Evolutionary conservation across 1,140 invertebrate genomes (phyloP), one percentile per base, ranked within the genome.

Genomic region (Tribolium castaneum): DNA sequence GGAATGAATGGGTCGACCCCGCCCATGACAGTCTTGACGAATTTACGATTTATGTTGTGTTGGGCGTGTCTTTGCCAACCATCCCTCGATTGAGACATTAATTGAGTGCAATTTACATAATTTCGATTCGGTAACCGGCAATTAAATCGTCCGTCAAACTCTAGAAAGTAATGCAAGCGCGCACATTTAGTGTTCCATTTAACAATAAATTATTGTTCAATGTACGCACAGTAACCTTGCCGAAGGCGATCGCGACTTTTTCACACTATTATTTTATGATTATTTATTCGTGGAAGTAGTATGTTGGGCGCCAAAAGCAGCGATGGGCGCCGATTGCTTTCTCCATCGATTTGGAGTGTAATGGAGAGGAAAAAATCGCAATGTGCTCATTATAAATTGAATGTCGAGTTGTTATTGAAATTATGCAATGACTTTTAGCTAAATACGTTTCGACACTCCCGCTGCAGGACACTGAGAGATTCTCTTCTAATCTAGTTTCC

Each of bases 381-480:
- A 35, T 66, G 59, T 12, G 59, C 30, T 35, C 59, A 35, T 35
- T 35, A 66, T 13, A 9, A 35, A 66, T 59, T 59, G 54, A 19
- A 59, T 22, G 54, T 59, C 54, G 54, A 25, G 6, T 59, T 59
- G 54, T 59, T 59, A 59, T 59, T 59, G 54, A 59, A 59, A 59
- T 66, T 34, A 66, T 35, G 59, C 59, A 66, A 66, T 35, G 59
- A 66, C 59, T 35, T 66, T 66, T 35, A 66, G 59, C 59, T 66
- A 66, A 66, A 66, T 71, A 52, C 35, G 51, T 56, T 71, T 77
- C 70, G 30, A 77, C 51, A 71, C 76, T 77, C 52, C 45, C 75
- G 49, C 59, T 76, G 50, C 54, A 76, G 59, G 50, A 70, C 35
- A 16, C 39, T 50, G 30, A 66, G 59, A 66, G 59, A 66, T 66